Percentiles rank a stretch among this genome's conserved stretches.
These are phyloP conservation scores for Plotosus lineatus DNA, from an alignment of 2,113 vertebrate genomes.

Conservation along the genomic window DNA sequence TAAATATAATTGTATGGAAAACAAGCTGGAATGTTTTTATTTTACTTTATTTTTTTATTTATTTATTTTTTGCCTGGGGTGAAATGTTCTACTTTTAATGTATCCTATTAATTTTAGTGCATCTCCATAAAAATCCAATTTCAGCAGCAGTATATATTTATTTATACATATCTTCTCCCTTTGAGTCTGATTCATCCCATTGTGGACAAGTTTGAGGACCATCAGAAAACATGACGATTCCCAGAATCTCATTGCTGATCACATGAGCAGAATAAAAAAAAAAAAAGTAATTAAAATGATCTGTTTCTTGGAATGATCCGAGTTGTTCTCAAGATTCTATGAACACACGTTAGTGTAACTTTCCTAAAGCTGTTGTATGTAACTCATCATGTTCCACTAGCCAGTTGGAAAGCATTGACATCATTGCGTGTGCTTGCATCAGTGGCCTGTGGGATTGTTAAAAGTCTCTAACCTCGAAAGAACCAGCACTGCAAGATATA, in stretches of 20 bases:
- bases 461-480: slow-evolving; percentile 56
- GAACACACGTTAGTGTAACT: slow-evolving; percentile 30
- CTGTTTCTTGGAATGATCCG: neutral
- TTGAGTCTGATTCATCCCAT: neutral
- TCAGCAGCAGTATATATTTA: neutral
- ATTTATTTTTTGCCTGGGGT: neutral
- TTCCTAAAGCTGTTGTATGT: slow-evolving; percentile 38
- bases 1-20: slow-evolving; percentile 15
- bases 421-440: slow-evolving; percentile 67
- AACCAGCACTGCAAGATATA: slow-evolving; percentile 52
- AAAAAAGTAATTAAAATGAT: neutral
- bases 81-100: slow-evolving; percentile 1
- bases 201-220: neutral
- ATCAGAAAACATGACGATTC: neutral
- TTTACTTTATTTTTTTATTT: too few species aligned
- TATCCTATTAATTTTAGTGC: slow-evolving; percentile 35
- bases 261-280: neutral
- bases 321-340: slow-evolving; percentile 6
- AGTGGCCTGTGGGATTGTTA: slow-evolving; percentile 60
- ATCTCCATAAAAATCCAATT: slow-evolving; percentile 23
- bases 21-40: neutral
- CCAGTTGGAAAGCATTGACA: slow-evolving; percentile 69
- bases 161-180: too few species aligned
- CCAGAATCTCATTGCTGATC: too few species aligned
- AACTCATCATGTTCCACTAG: slow-evolving; percentile 62